phyloP scores from a whole-genome alignment of 2,113 vertebrate species.

The Centropus bengalensis region DNA sequence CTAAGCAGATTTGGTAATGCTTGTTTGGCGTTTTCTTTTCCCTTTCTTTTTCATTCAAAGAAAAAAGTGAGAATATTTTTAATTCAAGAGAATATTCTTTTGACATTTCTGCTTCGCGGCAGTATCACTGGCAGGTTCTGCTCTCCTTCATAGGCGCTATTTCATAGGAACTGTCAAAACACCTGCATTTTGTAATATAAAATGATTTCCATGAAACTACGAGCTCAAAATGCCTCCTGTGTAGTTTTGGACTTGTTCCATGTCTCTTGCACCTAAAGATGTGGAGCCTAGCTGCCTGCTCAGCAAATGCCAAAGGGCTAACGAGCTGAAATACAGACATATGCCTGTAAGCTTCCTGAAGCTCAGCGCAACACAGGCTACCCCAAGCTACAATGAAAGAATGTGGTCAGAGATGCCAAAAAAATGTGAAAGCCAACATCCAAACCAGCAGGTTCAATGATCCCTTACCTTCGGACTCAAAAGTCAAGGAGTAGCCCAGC shows the following conservation, averaged over 20 bases:
- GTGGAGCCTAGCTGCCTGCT: not conserved
- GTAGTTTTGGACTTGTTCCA: not conserved
- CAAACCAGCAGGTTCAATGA: not conserved
- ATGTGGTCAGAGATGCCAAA: not conserved
- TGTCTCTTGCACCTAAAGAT: not conserved
- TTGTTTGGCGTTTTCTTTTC: not conserved
- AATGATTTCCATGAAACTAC: not conserved
- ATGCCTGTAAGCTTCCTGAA: not conserved
- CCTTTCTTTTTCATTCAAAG: not conserved
- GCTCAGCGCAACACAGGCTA: not conserved
- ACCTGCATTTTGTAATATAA: not conserved
- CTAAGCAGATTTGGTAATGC: not conserved
- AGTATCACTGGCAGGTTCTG: not conserved
- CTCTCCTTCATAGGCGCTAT: not conserved
- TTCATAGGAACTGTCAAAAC: not conserved
- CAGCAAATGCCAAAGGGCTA: not conserved
- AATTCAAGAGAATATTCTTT: not conserved
- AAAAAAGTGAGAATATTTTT: not conserved
- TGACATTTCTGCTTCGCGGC: not conserved
- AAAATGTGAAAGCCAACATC: not conserved
- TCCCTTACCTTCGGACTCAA: not conserved
- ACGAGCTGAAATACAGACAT: not conserved
- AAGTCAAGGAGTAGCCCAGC: not conserved
- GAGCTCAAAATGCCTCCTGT: slow-evolving; percentile 13
- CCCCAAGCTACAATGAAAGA: not conserved